Base-by-base conservation (phyloP, 2,888 invertebrate species). In the Nysson spinosus region DNA sequence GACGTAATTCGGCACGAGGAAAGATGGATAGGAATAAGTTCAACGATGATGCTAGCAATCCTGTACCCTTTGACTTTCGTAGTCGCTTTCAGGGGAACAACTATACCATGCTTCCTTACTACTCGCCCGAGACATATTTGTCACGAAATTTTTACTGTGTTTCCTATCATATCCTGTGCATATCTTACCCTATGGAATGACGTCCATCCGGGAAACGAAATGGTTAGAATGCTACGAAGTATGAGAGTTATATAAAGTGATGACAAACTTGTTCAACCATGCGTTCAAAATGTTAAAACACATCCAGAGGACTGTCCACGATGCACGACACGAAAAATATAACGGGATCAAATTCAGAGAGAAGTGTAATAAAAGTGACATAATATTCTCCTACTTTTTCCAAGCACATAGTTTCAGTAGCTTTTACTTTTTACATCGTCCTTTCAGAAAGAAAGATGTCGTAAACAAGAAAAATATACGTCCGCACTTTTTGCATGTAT, bases 1-100 rank as follows among this genome's bases (percentile, higher is more conserved):
- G 47, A 39, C 52, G 60, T 60, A 75, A 72, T 57, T 68, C 65
- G 35, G 47, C 50, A 26, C 58, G 47, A 62, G 49, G 54, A 58
- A 69, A 68, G 34, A 50, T 44, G 37, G 30, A 47, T 16, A 47
- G 28, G 39, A 20, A 16, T 28, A 40, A 46, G 50, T 42, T 34
- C 49, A 14, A 26, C 35, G 42, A 49, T 51, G 61, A 64, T 56
- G 51, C 51, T 49, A 35, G 50, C 56, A 46, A 54, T 39, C 46
- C 12, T 40, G 12, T 44, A 19, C 35, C 50, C 60, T 61, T 64
- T 71, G 55, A 56, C 57, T 72, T 72, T 34, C 20, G 50, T 46
- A 32, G 49, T 34, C 64, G 22, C 35, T 61, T 60, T 63, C 11
- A 22, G 11, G 24, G n/a, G 24, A 42, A 52, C 28, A 32, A 40